Evolutionary conservation across 30 jellyfish, hydroid and myxozoan species (phyloP).

Genomic region (Calvadosia cruxmelitensis): DNA sequence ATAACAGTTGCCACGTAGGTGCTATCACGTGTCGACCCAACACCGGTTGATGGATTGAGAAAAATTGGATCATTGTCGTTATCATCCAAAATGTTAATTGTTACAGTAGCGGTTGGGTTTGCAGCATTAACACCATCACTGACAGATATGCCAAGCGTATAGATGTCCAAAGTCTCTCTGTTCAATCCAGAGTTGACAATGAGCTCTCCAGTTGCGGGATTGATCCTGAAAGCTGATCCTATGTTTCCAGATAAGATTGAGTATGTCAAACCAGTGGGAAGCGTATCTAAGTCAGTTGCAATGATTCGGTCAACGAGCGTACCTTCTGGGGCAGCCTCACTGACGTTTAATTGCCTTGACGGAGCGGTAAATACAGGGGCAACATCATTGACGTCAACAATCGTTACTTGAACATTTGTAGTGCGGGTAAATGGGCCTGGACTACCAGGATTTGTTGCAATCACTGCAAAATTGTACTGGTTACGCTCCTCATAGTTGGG

Average conservation of each 20-base stretch:
- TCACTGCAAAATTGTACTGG: conserved; percentile 59
- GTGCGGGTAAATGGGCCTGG: conserved; percentile 36
- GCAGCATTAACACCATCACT: conserved; percentile 60
- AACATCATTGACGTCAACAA: conserved; percentile 50
- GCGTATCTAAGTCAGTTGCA: conserved; percentile 42
- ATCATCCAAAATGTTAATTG: conserved; percentile 36
- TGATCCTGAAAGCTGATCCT: neutral
- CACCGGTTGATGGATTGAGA: conserved; percentile 2
- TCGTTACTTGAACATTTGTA: conserved; percentile 41
- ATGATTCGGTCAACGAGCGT: conserved; percentile 15
- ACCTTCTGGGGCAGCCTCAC: conserved; percentile 42
- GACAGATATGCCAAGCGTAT: conserved; percentile 19
- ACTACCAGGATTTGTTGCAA: conserved; percentile 70
- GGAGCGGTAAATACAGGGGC: conserved; percentile 47
- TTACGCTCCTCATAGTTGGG: conserved; percentile 43
- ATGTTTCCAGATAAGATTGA: neutral
- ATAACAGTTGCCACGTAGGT: neutral
- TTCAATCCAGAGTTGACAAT: conserved; percentile 27
- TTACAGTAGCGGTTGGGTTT: conserved; percentile 23
- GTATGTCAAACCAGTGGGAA: conserved; percentile 9
- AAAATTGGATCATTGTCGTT: conserved; percentile 82
- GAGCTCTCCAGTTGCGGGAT: conserved; percentile 27
- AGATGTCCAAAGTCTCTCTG: conserved; percentile 32
- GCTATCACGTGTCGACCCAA: neutral
- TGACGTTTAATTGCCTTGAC: conserved; percentile 12